Percentiles rank a stretch among this genome's conserved stretches.
phyloP scores from a whole-genome alignment of 2,888 invertebrate genomes.

The Leucozona laternaria region DNA sequence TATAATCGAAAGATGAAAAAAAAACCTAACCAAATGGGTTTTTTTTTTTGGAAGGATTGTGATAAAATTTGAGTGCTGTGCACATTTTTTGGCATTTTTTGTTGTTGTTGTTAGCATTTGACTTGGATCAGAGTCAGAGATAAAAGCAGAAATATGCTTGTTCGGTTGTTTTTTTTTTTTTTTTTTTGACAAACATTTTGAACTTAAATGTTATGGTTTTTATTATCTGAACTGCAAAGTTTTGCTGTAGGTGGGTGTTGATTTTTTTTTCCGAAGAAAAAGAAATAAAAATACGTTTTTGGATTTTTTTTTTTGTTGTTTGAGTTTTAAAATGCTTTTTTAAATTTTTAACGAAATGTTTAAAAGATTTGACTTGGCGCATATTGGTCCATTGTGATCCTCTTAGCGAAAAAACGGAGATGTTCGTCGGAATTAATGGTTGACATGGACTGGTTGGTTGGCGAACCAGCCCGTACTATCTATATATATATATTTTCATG shows the following conservation, averaged over 20 bases:
- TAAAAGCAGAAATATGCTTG: constrained; percentile 9
- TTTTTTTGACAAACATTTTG: constrained; percentile 11
- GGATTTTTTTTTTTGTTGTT: too few relatives aligned
- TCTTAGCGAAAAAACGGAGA: too few relatives aligned
- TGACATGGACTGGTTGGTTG: too few relatives aligned
- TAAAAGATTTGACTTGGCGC: too few relatives aligned
- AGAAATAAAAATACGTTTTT: not conserved
- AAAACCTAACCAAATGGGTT: not conserved
- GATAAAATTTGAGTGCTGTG: constrained; percentile 69
- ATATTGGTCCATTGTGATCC: too few relatives aligned
- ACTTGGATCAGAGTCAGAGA: constrained; percentile 39
- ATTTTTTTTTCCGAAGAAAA: not conserved
- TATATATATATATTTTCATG: too few relatives aligned
- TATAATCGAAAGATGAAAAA: constrained; percentile 26
- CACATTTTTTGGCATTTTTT: constrained; percentile 63
- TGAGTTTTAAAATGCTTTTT: not conserved
- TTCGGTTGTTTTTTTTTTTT: not conserved
- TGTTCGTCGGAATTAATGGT: too few relatives aligned
- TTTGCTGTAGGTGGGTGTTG: not conserved
- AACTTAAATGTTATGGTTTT: not conserved
- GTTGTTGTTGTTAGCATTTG: constrained; percentile 9
- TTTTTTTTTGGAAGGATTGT: constrained; percentile 37
- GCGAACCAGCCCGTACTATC: too few relatives aligned
- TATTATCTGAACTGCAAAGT: not conserved
- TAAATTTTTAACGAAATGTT: not conserved